Evolutionary conservation across 2,797 vertebrate species (phyloP).

Genomic region (Mormyrus hasselquistii): DNA sequence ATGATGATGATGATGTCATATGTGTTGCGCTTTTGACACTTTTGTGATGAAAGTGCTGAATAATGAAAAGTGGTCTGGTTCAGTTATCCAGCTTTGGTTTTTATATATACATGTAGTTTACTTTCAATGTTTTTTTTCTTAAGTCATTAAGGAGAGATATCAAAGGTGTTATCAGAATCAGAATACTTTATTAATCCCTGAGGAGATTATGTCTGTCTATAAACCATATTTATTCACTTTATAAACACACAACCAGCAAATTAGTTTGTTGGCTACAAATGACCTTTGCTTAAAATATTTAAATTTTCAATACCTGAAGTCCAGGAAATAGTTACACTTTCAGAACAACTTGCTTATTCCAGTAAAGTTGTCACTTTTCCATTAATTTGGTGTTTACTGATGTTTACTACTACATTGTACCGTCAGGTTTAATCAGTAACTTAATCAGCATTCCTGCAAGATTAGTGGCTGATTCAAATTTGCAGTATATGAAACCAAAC

Average conservation of each 20-base stretch:
- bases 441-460: slow-evolving; percentile 17
- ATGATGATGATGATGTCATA: not conserved
- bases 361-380: not conserved
- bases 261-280: not conserved
- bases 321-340: not conserved
- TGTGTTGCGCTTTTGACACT: not conserved
- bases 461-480: slow-evolving; percentile 12
- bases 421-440: slow-evolving; percentile 1
- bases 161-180: not conserved
- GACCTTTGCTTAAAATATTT: not conserved
- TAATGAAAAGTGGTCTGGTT: not conserved
- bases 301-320: not conserved
- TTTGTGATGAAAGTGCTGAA: not conserved
- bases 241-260: not conserved
- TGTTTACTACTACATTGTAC: not conserved
- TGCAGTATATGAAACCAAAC: not conserved
- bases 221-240: not conserved
- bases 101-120: not conserved
- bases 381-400: not conserved
- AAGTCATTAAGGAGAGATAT: not conserved
- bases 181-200: no score
- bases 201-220: not conserved
- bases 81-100: not conserved
- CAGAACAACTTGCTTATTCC: not conserved
- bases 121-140: not conserved